A percentile compares a stretch with the other conserved stretches of the same genome.
These are phyloP conservation scores for Cynaeus angustus DNA, from an alignment of 2,888 invertebrate species.

Conservation along the genomic window DNA sequence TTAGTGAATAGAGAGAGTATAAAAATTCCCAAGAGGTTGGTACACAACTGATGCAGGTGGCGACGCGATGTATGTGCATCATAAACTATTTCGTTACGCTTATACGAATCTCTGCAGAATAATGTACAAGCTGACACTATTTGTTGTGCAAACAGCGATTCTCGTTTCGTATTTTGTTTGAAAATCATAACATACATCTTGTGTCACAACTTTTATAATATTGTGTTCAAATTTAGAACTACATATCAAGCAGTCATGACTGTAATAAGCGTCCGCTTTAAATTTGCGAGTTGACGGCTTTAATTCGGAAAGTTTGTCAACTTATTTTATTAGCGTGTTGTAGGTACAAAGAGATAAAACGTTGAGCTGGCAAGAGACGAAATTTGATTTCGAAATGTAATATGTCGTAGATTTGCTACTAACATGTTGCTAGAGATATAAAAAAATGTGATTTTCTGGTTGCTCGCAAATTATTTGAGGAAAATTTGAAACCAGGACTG, in stretches of 20 bases:
- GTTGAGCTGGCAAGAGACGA: too few relatives aligned
- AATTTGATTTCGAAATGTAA: too few relatives aligned
- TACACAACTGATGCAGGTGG: constrained; percentile 25
- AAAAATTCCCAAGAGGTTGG: constrained; percentile 21
- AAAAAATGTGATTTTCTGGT: too few relatives aligned
- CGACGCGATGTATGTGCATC: constrained; percentile 23
- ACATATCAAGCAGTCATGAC: neutral
- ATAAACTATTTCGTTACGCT: constrained; percentile 34
- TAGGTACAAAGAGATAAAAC: too few relatives aligned
- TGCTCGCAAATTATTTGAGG: too few relatives aligned
- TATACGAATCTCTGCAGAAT: constrained; percentile 28
- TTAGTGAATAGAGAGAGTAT: constrained; percentile 21
- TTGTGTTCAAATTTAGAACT: constrained; percentile 1
- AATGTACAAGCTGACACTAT: constrained; percentile 22
- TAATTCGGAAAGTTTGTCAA: neutral
- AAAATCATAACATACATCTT: neutral
- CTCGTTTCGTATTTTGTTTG: constrained; percentile 9
- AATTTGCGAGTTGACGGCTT: neutral
- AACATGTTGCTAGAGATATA: too few relatives aligned
- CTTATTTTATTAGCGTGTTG: too few relatives aligned
- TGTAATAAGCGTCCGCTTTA: neutral
- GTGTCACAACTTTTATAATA: neutral
- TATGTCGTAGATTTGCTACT: too few relatives aligned
- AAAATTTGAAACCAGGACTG: too few relatives aligned
- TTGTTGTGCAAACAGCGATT: constrained; percentile 23